Evolutionary conservation across 2,797 vertebrate genomes (phyloP).

Genomic region (Sebastes iracundus): DNA sequence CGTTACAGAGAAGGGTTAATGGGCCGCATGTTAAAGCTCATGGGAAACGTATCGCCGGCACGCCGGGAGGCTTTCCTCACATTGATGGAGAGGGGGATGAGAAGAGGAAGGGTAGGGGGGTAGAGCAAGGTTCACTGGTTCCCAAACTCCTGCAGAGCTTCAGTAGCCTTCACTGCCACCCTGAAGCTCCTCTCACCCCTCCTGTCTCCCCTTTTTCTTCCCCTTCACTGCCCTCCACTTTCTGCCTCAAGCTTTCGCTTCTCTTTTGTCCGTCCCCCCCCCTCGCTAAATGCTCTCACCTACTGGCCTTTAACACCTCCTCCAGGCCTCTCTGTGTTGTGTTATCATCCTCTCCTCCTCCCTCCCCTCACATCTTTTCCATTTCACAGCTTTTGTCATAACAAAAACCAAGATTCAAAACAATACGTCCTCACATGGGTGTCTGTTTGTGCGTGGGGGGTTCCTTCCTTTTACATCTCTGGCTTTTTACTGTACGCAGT

Average conservation of each 20-base stretch:
- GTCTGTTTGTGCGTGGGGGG: conserved; percentile 8
- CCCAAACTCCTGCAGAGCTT: conserved; percentile 79
- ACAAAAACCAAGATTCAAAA: conserved; percentile 25
- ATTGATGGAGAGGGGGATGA: conserved; percentile 66
- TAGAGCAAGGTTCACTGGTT: conserved; percentile 75
- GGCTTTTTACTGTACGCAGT: conserved; percentile 65
- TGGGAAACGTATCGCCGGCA: conserved; percentile 68
- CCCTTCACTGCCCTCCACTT: conserved; percentile 66
- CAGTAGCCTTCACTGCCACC: conserved; percentile 72
- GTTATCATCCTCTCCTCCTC: conserved; percentile 35
- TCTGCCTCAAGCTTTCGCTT: conserved; percentile 46
- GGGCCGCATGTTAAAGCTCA: conserved; percentile 76
- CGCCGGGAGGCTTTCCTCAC: conserved; percentile 78
- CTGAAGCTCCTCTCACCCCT: conserved; percentile 70
- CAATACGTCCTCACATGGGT: conserved; percentile 23
- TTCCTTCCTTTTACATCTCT: conserved; percentile 42
- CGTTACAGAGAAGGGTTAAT: conserved; percentile 61
- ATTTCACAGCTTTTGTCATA: conserved; percentile 22
- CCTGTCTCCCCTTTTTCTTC: conserved; percentile 70
- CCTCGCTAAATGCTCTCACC: conserved; percentile 50
- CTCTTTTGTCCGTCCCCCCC: conserved; percentile 48
- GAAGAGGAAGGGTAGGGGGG: conserved; percentile 35
- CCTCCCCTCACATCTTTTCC: conserved; percentile 35
- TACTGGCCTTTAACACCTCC: conserved; percentile 63
- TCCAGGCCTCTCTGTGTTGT: conserved; percentile 45